Conservation (phyloP, 2,797 vertebrate species). For the Pygocentrus nattereri region DNA sequence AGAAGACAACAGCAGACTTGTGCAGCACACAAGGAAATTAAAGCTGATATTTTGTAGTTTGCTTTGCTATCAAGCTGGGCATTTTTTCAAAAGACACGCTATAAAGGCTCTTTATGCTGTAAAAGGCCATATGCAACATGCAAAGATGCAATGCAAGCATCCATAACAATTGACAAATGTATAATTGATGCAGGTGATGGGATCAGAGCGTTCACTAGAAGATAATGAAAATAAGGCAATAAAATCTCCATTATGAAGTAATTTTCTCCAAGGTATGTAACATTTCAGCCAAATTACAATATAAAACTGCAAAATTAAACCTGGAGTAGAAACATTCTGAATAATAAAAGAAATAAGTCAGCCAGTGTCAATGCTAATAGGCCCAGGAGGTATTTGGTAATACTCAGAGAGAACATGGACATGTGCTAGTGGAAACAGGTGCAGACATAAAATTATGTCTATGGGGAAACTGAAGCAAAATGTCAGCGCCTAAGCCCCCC, state of each 20-base stretch:
- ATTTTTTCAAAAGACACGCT: not conserved
- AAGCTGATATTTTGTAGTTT: not conserved
- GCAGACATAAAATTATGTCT: not conserved
- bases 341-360: not conserved
- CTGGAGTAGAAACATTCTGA: not conserved
- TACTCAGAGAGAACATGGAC: not conserved
- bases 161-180: not conserved
- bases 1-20: constrained; percentile 11
- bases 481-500: not conserved
- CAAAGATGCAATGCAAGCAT: constrained; percentile 7
- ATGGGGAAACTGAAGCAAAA: constrained; percentile 7
- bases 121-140: constrained; percentile 1
- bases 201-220: not conserved
- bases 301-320: not conserved
- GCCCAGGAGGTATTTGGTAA: not conserved
- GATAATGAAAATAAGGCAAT: constrained; percentile 1
- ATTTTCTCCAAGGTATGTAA: not conserved
- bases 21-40: not conserved
- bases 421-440: not conserved
- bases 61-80: not conserved
- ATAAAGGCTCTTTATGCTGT: not conserved
- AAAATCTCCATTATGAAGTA: not conserved
- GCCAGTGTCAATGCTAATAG: not conserved
- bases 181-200: not conserved
- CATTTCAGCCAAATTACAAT: not conserved